Conservation (phyloP, 2,888 invertebrate genomes). For the Stenodema calcarata region DNA sequence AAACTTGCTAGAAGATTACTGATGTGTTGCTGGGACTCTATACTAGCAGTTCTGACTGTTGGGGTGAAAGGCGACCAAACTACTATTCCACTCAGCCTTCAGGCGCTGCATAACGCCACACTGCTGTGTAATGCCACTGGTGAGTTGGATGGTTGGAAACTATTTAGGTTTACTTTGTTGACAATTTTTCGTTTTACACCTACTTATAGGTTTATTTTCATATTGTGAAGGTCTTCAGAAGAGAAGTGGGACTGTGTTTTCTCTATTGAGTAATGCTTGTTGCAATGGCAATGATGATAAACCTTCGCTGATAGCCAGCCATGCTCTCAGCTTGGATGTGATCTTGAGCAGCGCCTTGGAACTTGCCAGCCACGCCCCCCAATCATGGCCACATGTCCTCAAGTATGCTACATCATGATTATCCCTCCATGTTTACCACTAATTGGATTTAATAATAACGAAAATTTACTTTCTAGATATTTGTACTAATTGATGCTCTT, state of each 20-base stretch:
- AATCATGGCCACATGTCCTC: slow-evolving; percentile 96
- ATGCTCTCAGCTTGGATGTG: slow-evolving; percentile 91
- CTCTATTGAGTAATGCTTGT: slow-evolving; percentile 79
- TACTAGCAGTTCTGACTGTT: slow-evolving; percentile 76
- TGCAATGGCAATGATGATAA: slow-evolving; percentile 60
- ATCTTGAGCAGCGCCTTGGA: slow-evolving; percentile 86
- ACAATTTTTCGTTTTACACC: neutral
- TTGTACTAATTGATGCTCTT: too few relatives aligned
- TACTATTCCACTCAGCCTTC: slow-evolving; percentile 68
- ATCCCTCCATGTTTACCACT: too few relatives aligned
- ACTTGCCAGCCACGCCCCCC: slow-evolving; percentile 88
- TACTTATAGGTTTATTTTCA: neutral
- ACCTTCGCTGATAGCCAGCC: slow-evolving; percentile 76
- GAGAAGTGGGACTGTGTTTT: slow-evolving; percentile 88
- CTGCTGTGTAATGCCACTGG: slow-evolving; percentile 85
- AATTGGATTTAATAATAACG: too few relatives aligned
- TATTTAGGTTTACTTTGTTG: neutral
- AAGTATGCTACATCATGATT: slow-evolving; percentile 64
- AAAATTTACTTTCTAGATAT: too few relatives aligned
- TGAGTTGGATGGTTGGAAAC: slow-evolving; percentile 57
- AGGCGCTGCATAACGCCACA: slow-evolving; percentile 91
- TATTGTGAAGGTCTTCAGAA: slow-evolving; percentile 75
- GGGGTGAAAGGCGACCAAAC: slow-evolving; percentile 52
- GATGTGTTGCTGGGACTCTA: slow-evolving; percentile 91
- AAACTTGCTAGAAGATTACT: slow-evolving; percentile 70